phyloP scores from a whole-genome alignment of 2,113 vertebrate genomes.

The Xyrauchen texanus region DNA sequence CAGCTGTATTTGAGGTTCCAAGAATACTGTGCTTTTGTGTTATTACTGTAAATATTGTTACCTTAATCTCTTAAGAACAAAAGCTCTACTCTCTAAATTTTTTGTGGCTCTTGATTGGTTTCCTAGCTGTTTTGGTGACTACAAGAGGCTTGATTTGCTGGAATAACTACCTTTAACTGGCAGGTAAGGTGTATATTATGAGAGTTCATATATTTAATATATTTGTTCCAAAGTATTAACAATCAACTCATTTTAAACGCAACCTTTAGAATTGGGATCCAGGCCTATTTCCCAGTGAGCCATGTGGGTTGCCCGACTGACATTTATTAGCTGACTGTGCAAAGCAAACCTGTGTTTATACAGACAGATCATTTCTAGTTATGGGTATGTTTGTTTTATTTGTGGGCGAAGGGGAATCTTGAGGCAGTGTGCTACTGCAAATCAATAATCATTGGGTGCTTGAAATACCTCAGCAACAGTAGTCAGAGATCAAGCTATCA shows the following conservation, averaged over 20 bases:
- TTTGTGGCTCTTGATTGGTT: no score
- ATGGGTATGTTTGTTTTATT: conserved; percentile 3
- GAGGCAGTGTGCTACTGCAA: background rate
- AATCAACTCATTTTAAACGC: background rate
- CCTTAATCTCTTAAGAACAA: background rate
- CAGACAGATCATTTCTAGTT: background rate
- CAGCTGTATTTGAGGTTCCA: background rate
- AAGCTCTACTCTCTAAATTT: background rate
- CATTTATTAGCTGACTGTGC: conserved; percentile 11
- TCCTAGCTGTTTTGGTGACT: background rate
- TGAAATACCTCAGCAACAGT: conserved; percentile 17
- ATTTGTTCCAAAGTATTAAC: no score
- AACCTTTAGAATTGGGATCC: no score
- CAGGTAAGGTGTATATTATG: no score
- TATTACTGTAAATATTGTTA: conserved; percentile 3
- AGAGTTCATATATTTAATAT: no score
- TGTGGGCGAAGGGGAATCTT: background rate
- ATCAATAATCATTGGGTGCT: conserved; percentile 1
- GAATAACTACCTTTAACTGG: no score
- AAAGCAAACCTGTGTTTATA: no score
- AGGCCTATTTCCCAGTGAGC: background rate
- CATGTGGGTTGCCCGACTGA: background rate
- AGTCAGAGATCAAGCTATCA: background rate
- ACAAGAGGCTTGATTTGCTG: no score
- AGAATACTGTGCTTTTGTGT: conserved; percentile 1